These are phyloP conservation scores for Tholera decimalis DNA, from an alignment of 2,888 invertebrate genomes.

Conservation along the genomic window DNA sequence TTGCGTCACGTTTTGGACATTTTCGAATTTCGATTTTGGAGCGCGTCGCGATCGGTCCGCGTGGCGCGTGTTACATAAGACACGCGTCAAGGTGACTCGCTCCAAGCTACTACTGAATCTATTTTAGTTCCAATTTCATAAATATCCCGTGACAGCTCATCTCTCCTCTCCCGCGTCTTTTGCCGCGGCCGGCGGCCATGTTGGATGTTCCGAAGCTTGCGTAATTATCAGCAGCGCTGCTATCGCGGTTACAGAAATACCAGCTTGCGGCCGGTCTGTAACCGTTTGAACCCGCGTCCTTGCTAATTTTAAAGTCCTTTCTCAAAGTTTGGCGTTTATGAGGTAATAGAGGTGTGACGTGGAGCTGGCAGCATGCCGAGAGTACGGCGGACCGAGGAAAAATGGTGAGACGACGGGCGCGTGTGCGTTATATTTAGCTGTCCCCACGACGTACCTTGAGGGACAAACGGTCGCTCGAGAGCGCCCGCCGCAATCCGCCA, in stretches of 20 bases:
- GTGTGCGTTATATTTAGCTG: conserved; percentile 66
- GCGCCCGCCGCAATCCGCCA: conserved; percentile 58
- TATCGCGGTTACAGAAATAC: conserved; percentile 75
- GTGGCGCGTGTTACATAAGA: conserved; percentile 82
- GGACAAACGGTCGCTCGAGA: conserved; percentile 73
- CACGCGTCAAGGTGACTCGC: conserved; percentile 90
- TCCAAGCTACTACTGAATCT: conserved; percentile 88
- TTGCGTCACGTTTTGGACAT: conserved; percentile 84
- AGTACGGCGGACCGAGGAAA: conserved; percentile 84
- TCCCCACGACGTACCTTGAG: conserved; percentile 84
- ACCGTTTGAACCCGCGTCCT: conserved; percentile 83
- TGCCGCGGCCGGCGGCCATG: conserved; percentile 83
- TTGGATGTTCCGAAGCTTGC: conserved; percentile 80
- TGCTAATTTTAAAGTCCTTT: conserved; percentile 91
- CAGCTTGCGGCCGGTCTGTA: conserved; percentile 69
- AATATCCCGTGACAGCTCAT: conserved; percentile 91
- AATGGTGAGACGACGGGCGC: conserved; percentile 77
- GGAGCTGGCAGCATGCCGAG: conserved; percentile 90
- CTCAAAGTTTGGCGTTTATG: conserved; percentile 88
- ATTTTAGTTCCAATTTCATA: conserved; percentile 91
- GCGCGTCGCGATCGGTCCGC: conserved; percentile 77
- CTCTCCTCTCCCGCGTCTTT: conserved; percentile 89
- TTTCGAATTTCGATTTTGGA: conserved; percentile 81
- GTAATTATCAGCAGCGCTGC: conserved; percentile 82
- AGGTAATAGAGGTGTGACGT: conserved; percentile 88